Percentiles rank a stretch among this genome's conserved stretches.
Conservation (phyloP, 64 coral and sea anemone species). For the Stichodactyla helianthus region DNA sequence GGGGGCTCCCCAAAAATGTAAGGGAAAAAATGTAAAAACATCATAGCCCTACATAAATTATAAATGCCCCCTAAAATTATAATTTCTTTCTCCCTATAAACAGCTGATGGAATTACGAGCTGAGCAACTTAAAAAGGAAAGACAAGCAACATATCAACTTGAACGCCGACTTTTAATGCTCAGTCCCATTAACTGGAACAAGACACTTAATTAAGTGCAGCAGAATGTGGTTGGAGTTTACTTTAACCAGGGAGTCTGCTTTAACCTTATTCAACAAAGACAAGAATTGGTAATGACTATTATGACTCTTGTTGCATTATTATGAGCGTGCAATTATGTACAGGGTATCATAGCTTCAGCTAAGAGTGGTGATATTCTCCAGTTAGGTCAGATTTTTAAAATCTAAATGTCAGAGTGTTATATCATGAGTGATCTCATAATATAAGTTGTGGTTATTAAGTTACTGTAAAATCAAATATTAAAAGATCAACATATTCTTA, state of each 20-base stretch:
- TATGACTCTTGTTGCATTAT: neutral
- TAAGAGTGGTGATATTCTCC: neutral
- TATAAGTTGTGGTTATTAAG: too few species aligned
- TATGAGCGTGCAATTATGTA: neutral
- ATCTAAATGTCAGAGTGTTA: neutral
- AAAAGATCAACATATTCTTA: too few species aligned
- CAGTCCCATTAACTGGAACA: constrained; percentile 90
- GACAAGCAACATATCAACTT: constrained; percentile 24
- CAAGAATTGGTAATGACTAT: neutral
- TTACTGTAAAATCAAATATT: too few species aligned
- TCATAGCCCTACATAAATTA: too few species aligned
- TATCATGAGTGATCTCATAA: too few species aligned
- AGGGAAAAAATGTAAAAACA: too few species aligned
- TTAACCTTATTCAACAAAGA: neutral
- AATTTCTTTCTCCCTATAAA: neutral
- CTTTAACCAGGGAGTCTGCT: neutral
- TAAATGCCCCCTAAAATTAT: too few species aligned
- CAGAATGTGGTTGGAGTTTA: neutral
- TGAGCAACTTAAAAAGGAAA: constrained; percentile 58
- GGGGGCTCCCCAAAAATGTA: too few species aligned
- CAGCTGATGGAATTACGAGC: constrained; percentile 84
- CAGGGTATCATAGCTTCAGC: neutral
- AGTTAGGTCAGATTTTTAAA: neutral
- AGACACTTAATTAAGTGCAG: constrained; percentile 60
- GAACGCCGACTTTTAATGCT: constrained; percentile 54